A percentile compares a stretch with the other conserved stretches of the same genome.
phyloP scores from a whole-genome alignment of 1,140 invertebrate genomes.

The Colletes gigas region DNA sequence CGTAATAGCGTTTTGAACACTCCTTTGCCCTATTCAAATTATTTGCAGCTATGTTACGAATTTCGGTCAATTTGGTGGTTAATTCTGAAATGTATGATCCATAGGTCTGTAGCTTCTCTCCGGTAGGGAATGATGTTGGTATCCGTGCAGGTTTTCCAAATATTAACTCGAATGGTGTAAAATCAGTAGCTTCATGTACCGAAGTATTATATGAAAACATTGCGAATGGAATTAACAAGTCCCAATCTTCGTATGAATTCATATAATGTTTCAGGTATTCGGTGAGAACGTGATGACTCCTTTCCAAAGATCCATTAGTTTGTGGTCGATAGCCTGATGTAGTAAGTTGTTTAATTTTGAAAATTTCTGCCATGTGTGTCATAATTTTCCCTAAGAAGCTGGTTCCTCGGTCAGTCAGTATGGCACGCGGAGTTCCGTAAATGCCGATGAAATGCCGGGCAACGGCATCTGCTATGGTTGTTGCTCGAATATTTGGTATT shows the following conservation, averaged over 20 bases:
- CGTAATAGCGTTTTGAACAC: too few relatives aligned
- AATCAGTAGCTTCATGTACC: neutral
- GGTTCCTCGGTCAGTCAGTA: too few relatives aligned
- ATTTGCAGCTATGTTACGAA: too few relatives aligned
- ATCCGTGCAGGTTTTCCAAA: too few relatives aligned
- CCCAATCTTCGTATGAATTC: neutral
- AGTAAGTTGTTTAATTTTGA: neutral
- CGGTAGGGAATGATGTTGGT: too few relatives aligned
- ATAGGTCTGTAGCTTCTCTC: too few relatives aligned
- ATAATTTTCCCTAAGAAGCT: neutral
- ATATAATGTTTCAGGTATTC: slow-evolving; percentile 1
- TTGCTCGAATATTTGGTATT: neutral
- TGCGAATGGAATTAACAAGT: neutral
- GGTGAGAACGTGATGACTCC: neutral
- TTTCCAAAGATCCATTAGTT: neutral
- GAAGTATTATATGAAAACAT: neutral
- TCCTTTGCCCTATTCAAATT: too few relatives aligned
- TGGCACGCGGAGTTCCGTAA: neutral
- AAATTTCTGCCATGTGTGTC: neutral
- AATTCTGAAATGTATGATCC: too few relatives aligned
- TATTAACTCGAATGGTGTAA: too few relatives aligned
- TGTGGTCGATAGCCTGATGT: neutral
- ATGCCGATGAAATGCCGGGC: neutral
- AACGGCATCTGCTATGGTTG: neutral
- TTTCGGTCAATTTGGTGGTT: too few relatives aligned